These are phyloP conservation scores for Aphelinus atriplicis DNA, from an alignment of 1,140 invertebrate genomes.

Conservation along the genomic window DNA sequence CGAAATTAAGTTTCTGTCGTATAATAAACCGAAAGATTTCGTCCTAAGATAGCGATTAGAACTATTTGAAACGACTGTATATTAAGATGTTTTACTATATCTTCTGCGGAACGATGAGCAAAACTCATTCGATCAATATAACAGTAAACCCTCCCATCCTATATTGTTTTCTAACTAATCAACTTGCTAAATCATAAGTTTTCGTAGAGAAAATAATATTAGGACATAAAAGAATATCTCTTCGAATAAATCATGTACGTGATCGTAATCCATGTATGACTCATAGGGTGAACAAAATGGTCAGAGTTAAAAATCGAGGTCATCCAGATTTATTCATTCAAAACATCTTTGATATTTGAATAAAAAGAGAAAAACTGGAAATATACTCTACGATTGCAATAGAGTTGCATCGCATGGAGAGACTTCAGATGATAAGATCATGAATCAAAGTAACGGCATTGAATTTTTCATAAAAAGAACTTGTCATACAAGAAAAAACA, in stretches of 20 bases:
- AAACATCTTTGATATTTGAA: not conserved
- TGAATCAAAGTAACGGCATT: conserved; percentile 33
- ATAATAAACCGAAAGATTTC: conserved; percentile 21
- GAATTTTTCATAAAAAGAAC: conserved; percentile 29
- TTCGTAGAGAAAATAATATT: too few relatives aligned
- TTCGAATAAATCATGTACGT: too few relatives aligned
- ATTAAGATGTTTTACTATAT: conserved; percentile 12
- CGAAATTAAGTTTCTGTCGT: not conserved
- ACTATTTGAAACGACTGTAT: not conserved
- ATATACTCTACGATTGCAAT: conserved; percentile 6
- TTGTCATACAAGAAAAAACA: conserved; percentile 8
- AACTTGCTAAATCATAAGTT: too few relatives aligned
- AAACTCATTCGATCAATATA: conserved; percentile 9
- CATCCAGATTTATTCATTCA: too few relatives aligned
- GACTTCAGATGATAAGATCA: conserved; percentile 28
- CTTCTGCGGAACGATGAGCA: conserved; percentile 26
- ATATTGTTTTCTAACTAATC: too few relatives aligned
- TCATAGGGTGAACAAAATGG: too few relatives aligned
- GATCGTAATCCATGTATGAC: too few relatives aligned
- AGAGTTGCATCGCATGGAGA: conserved; percentile 1
- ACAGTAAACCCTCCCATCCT: conserved; percentile 25
- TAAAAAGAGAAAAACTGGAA: conserved; percentile 15
- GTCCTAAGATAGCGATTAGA: conserved; percentile 5
- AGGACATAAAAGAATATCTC: too few relatives aligned
- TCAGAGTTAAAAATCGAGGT: too few relatives aligned